Conservation (phyloP, 1,140 invertebrate genomes). For the Drosophila pectinifera region DNA sequence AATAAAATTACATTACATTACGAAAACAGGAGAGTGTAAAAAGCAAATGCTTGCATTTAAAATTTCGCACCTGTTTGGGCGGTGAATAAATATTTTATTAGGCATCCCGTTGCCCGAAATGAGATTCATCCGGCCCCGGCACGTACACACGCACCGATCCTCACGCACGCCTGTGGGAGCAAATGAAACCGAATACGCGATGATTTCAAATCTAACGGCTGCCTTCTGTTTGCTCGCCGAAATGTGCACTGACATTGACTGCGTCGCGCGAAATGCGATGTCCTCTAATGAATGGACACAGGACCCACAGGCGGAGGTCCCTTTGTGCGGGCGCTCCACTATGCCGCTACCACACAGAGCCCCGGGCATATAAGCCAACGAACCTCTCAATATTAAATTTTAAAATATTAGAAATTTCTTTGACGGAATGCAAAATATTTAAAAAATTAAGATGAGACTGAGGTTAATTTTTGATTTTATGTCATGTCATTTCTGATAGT, state of each 20-base stretch:
- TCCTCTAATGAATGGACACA: slow-evolving; percentile 68
- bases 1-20: slow-evolving; percentile 63
- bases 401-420: no score
- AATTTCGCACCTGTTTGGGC: slow-evolving; percentile 66
- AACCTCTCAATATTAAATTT: no score
- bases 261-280: slow-evolving; percentile 52
- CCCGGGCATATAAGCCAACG: slow-evolving; percentile 3
- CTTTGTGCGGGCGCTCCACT: slow-evolving; percentile 19
- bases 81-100: slow-evolving; percentile 74
- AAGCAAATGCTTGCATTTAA: slow-evolving; percentile 62
- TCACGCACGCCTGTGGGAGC: slow-evolving; percentile 23
- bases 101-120: slow-evolving; percentile 41
- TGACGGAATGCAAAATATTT: no score
- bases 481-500: no score
- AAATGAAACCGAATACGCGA: slow-evolving; percentile 66
- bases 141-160: slow-evolving; percentile 20
- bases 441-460: no score
- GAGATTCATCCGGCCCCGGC: slow-evolving; percentile 42
- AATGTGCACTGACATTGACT: slow-evolving; percentile 53
- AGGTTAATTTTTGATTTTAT: no score
- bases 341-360: not conserved
- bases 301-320: slow-evolving; percentile 3
- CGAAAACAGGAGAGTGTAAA: slow-evolving; percentile 51
- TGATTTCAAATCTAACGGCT: slow-evolving; percentile 46
- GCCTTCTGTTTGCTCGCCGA: slow-evolving; percentile 36